Conservation (phyloP, 2,113 vertebrate species). For the Corvus cornix region DNA sequence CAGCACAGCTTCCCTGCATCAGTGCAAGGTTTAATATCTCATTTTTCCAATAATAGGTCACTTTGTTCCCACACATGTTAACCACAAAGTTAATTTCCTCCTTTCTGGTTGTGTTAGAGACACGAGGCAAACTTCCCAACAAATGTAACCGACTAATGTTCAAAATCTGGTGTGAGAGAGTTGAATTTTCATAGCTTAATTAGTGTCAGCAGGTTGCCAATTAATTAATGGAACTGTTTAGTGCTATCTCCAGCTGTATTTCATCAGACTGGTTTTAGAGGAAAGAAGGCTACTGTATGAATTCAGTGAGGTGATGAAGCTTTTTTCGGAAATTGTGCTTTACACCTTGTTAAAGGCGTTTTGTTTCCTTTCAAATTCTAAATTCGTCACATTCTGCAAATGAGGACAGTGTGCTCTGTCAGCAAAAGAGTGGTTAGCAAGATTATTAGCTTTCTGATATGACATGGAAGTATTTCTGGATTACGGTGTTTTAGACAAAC, state of each 20-base stretch:
- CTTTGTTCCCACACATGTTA: slow-evolving; percentile 8
- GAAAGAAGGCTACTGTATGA: slow-evolving; percentile 20
- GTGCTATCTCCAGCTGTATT: slow-evolving; percentile 64
- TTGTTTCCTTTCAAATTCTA: not conserved
- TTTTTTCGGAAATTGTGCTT: not conserved
- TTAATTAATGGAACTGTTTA: slow-evolving; percentile 74
- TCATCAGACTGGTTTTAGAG: slow-evolving; percentile 55
- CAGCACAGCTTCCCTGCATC: not conserved
- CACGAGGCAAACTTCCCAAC: slow-evolving; percentile 34
- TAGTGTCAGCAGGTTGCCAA: slow-evolving; percentile 70
- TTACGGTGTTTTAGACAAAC: not conserved
- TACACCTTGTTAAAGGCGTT: slow-evolving; percentile 3
- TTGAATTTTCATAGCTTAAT: slow-evolving; percentile 73
- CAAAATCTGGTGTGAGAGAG: slow-evolving; percentile 65
- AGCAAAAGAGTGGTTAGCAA: not conserved
- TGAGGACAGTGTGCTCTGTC: not conserved
- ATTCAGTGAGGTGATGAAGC: slow-evolving; percentile 7
- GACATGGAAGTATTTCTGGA: slow-evolving; percentile 3
- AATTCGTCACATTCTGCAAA: slow-evolving; percentile 4
- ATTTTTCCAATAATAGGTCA: slow-evolving; percentile 3
- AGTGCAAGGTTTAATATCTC: not conserved
- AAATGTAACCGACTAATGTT: slow-evolving; percentile 60
- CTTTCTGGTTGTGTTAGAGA: not conserved
- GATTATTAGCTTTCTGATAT: not conserved
- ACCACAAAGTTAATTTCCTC: slow-evolving; percentile 19